Percentiles rank a stretch among this genome's conserved stretches.
Evolutionary conservation across 2,888 invertebrate species (phyloP).

Genomic region (Drosophila mercatorum): DNA sequence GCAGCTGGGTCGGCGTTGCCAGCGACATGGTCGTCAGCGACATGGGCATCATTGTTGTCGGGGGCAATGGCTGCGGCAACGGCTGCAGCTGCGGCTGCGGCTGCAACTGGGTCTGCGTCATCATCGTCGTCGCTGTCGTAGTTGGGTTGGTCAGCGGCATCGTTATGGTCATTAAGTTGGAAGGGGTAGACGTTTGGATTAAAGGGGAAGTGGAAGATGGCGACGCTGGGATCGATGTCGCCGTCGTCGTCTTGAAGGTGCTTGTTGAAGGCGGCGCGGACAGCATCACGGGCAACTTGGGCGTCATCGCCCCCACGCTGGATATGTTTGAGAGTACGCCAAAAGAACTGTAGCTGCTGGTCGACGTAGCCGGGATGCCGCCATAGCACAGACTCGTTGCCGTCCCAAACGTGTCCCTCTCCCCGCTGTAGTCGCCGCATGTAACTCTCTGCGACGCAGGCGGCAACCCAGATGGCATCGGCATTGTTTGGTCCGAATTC

Average conservation of each 20-base stretch:
- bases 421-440: slow-evolving; percentile 53
- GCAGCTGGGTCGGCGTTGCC: slow-evolving; percentile 36
- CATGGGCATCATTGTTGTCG: slow-evolving; percentile 29
- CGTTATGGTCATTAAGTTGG: slow-evolving; percentile 8
- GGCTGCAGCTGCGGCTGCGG: not conserved
- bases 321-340: slow-evolving; percentile 65
- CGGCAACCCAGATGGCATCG: slow-evolving; percentile 67
- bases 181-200: not conserved
- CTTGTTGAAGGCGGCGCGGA: slow-evolving; percentile 54
- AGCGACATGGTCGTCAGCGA: slow-evolving; percentile 41
- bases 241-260: slow-evolving; percentile 51
- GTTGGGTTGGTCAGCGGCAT: slow-evolving; percentile 15
- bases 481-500: slow-evolving; percentile 68
- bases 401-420: slow-evolving; percentile 45
- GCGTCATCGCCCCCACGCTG: slow-evolving; percentile 46
- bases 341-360: slow-evolving; percentile 70
- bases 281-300: slow-evolving; percentile 49
- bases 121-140: slow-evolving; percentile 2
- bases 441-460: slow-evolving; percentile 61
- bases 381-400: slow-evolving; percentile 45
- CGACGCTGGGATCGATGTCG: slow-evolving; percentile 34
- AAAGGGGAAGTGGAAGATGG: slow-evolving; percentile 12
- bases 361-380: slow-evolving; percentile 46
- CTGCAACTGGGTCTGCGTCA: not conserved
- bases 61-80: not conserved